These are phyloP conservation scores for Umimayanthus chanpuru DNA, from an alignment of 92 coral and sea anemone species.

Conservation along the genomic window DNA sequence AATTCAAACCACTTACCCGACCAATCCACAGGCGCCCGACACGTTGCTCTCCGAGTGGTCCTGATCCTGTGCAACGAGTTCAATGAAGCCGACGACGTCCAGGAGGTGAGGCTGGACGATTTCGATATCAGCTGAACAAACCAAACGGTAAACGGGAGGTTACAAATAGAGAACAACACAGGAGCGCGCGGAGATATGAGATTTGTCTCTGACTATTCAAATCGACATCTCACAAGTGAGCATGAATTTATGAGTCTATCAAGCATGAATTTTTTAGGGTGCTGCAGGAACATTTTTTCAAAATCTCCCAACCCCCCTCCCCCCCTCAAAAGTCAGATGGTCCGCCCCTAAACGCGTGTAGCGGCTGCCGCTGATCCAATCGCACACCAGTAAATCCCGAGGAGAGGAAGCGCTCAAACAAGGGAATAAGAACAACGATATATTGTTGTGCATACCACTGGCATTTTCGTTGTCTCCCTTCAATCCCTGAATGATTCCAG, in stretches of 20 bases:
- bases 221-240: too few species aligned
- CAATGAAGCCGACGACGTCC: conserved; percentile 75
- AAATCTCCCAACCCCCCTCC: too few species aligned
- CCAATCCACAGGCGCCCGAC: conserved; percentile 91
- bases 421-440: not conserved
- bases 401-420: too few species aligned
- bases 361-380: too few species aligned
- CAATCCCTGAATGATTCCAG: conserved; percentile 97
- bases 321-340: too few species aligned
- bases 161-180: not conserved
- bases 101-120: conserved; percentile 66
- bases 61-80: conserved; percentile 77
- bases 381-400: too few species aligned
- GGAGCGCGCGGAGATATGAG: too few species aligned
- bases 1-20: conserved; percentile 69
- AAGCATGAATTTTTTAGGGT: too few species aligned
- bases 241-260: too few species aligned
- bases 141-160: not conserved
- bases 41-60: conserved; percentile 92
- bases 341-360: too few species aligned
- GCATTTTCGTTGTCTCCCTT: conserved; percentile 86
- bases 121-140: conserved; percentile 65
- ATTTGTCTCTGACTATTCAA: too few species aligned
- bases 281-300: too few species aligned
- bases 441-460: conserved; percentile 52